Base-by-base conservation (phyloP, 2,113 vertebrate species). In the Euleptes europaea region DNA sequence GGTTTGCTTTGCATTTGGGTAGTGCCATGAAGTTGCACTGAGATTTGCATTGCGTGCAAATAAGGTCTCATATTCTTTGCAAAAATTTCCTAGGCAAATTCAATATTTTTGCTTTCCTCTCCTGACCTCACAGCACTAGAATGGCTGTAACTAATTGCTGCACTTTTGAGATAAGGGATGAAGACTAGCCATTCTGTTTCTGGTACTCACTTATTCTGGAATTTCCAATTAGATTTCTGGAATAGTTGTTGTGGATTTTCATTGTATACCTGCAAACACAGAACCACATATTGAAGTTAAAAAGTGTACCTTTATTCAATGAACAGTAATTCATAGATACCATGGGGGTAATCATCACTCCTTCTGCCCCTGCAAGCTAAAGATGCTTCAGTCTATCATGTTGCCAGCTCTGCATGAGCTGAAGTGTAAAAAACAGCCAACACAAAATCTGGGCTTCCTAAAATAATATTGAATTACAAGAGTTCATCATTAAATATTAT, bases 151-250 rank as follows among this genome's bases (percentile, higher is more conserved):
- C 54, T 57, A 57, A 35, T 15, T 13, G 28, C 42, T 79, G 72
- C 1, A 78, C 1, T 8, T 19, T 70, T 81, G 54, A 79, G 78
- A 31, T 31, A n/a, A 54, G 7, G 0, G 35, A n/a, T 80, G 54
- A 4, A 3, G 26, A 10, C 33, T 57, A 7, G 21, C 3, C 6
- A 0, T 38, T 23, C n/a, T 70, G 47, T 84, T 57, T 42, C 0
- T 0, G 0, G 4, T 65, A 1, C 17, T 8, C 21, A 69, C 17
- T 49, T 76, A 1, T 33, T 26, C 13, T 1, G 1, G 15, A 6
- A 3, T 1, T 84, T 10, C 38, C 84, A 9, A 49, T 0, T 4
- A 84, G 54, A 60, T 84, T 17, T 76, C 47, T 69, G 47, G 40
- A 31, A 84, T 69, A 33, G 3, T 44, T 26, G 1, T 42, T 1